phyloP scores from a whole-genome alignment of 1,140 invertebrate species.

The Bactericera cockerelli region DNA sequence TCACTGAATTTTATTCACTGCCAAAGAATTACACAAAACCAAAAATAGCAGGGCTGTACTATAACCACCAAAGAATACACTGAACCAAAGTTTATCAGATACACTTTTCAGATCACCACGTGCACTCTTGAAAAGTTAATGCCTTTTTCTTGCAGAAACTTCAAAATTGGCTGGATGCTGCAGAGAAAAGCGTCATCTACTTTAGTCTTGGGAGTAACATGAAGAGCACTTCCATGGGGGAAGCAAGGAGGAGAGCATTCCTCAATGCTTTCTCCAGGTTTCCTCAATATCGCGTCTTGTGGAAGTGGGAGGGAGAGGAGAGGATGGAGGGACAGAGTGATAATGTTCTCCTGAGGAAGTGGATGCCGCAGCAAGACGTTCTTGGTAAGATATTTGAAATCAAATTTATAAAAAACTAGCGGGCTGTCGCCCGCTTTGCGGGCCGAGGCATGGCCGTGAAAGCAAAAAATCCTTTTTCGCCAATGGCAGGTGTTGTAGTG shows the following conservation, averaged over 20 bases:
- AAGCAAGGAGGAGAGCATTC: conserved; percentile 15
- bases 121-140: no score
- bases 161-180: conserved; percentile 25
- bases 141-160: conserved; percentile 17
- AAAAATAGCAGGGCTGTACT: no score
- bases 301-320: conserved; percentile 23
- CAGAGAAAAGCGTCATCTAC: conserved; percentile 29
- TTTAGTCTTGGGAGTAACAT: conserved; percentile 29
- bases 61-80: no score
- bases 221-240: conserved; percentile 18
- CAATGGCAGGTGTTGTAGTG: no score
- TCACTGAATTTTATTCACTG: no score
- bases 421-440: no score
- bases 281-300: conserved; percentile 24
- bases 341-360: conserved; percentile 34
- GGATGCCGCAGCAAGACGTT: conserved; percentile 35
- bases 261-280: conserved; percentile 21
- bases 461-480: no score
- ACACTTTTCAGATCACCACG: no score
- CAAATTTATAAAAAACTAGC: no score
- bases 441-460: no score
- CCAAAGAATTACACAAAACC: no score
- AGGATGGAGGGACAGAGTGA: conserved; percentile 25
- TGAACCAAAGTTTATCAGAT: no score
- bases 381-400: conserved; percentile 27